Evolutionary conservation across 1,140 invertebrate species (phyloP), one percentile per base, ranked within the genome.

Genomic region (Heliconius himera): DNA sequence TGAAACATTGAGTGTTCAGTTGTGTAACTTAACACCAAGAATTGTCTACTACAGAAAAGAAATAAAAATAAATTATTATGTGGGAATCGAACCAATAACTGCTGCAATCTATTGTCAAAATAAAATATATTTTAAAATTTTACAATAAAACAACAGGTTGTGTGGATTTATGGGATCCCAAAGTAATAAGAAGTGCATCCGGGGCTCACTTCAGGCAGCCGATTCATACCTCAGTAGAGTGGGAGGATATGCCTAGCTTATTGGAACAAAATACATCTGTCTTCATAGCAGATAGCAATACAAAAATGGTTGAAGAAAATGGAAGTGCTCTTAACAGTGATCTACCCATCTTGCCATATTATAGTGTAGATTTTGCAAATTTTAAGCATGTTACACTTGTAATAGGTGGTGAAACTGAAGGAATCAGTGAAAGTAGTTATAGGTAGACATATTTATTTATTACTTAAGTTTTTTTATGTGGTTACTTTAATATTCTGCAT

Each of bases 371-470:
- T 85, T 97, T 95, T 91, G 88, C 92, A 38, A 83, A 89, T 54
- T 90, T 90, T 8, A 87, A 95, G 70, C 94, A 95, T 79, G 91
- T 96, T 22, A 95, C 96, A 38, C 87, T 99, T 1, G 95, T 99
- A 51, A 95, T 99, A 84, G 98, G 98, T 33, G 98, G 98, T n/a
- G 98, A 99, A 95, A 98, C 97, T 22, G 95, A 97, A 91, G 98
- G 98, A 1, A 94, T 99, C 6, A 98, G 97, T 95, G 83, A 95
- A 56, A 95, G 97, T 76, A 96, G 93, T 78, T 95, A 95, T 78
- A 89, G 88, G 88, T 89, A 81, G 9, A 9, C n/a, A 56, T 22
- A 22, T 2, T n/a, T 0, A 56, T 56, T 8, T 56, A 9, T 22
- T 22, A 8, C 9, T 22, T 56, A 8, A 22, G 0, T 22, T 56